phyloP scores from a whole-genome alignment of 2,888 invertebrate species.

The Tipula unca region DNA sequence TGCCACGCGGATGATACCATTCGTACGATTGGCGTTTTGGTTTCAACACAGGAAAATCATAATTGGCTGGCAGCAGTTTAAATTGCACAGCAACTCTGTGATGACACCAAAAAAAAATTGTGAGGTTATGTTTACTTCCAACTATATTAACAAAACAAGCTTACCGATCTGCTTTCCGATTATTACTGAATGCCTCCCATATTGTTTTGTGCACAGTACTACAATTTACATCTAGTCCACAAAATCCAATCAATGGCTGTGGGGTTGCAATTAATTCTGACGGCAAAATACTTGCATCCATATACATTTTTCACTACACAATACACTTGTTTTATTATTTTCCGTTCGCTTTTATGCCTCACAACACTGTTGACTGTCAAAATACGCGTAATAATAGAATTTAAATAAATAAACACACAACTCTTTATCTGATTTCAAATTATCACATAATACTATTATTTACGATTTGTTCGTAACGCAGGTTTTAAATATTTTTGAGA shows the following conservation, averaged over 20 bases:
- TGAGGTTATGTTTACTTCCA: slow-evolving; percentile 16
- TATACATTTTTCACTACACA: slow-evolving; percentile 17
- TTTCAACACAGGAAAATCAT: slow-evolving; percentile 81
- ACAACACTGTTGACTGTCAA: not conserved
- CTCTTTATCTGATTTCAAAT: not conserved
- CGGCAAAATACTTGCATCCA: slow-evolving; percentile 47
- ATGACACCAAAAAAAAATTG: slow-evolving; percentile 16
- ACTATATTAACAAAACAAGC: not conserved
- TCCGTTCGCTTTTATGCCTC: not conserved
- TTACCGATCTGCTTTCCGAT: slow-evolving; percentile 60
- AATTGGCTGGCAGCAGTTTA: slow-evolving; percentile 68
- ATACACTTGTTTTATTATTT: not conserved
- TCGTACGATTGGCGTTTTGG: slow-evolving; percentile 86
- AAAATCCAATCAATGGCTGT: slow-evolving; percentile 76
- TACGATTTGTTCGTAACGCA: not conserved
- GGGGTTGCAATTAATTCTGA: slow-evolving; percentile 76
- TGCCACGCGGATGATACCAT: slow-evolving; percentile 91
- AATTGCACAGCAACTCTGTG: slow-evolving; percentile 70
- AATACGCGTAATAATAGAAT: not conserved
- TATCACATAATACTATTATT: not conserved
- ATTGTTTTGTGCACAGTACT: slow-evolving; percentile 84
- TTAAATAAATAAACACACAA: not conserved
- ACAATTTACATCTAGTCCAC: slow-evolving; percentile 76
- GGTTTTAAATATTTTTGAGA: not conserved
- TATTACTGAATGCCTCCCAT: slow-evolving; percentile 86